Evolutionary conservation across 2,113 vertebrate genomes (phyloP).

Genomic region (Bambusicola thoracicus): DNA sequence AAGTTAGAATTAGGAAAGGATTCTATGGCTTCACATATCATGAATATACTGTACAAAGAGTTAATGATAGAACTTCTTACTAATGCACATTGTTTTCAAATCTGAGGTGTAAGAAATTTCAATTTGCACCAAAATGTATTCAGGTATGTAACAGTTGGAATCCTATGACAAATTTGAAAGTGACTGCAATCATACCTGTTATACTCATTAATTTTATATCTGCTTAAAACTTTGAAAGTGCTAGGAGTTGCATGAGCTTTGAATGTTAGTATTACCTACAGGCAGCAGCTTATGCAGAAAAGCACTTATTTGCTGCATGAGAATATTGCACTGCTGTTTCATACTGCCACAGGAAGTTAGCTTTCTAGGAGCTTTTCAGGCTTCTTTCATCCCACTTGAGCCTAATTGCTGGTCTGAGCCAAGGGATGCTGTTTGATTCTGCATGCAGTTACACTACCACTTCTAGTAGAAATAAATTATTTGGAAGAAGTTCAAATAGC

Average conservation of each 20-base stretch:
- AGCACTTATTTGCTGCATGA: background rate
- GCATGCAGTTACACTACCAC: background rate
- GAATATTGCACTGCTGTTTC: background rate
- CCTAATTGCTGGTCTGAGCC: background rate
- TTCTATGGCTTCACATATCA: background rate
- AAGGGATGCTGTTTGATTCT: background rate
- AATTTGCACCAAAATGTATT: background rate
- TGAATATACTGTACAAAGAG: background rate
- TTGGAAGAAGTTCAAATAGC: background rate
- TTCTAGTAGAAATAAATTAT: background rate
- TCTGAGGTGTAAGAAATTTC: background rate
- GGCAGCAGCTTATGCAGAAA: background rate
- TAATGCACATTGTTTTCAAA: background rate
- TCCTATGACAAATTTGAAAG: background rate
- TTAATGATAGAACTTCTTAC: background rate
- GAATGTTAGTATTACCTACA: constrained; percentile 29
- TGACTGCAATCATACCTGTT: background rate
- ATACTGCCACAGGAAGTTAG: background rate
- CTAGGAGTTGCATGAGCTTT: constrained; percentile 22
- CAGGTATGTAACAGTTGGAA: background rate
- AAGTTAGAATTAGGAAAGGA: background rate
- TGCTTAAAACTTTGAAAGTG: constrained; percentile 9
- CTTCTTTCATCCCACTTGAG: background rate
- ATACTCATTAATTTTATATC: background rate
- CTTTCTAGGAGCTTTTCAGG: background rate